phyloP scores from a whole-genome alignment of 1,140 invertebrate species.

The Solenopsis invicta region DNA sequence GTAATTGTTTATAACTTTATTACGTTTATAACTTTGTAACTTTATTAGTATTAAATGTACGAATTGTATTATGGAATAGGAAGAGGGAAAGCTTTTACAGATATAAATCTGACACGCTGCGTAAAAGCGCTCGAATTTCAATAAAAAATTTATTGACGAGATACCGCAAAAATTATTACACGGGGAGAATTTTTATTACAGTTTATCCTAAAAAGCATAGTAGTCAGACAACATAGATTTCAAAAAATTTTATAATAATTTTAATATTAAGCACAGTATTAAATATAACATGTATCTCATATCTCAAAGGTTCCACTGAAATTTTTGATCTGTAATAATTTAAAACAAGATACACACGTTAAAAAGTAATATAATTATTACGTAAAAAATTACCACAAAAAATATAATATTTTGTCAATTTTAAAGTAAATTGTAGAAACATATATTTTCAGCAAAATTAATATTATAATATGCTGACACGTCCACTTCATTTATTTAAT shows the following conservation, averaged over 20 bases:
- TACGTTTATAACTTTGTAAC: slow-evolving; percentile 14
- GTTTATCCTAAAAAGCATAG: too few species aligned
- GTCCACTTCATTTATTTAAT: neutral
- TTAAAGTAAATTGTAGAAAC: neutral
- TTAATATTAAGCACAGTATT: too few species aligned
- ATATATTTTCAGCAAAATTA: neutral
- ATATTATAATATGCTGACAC: neutral
- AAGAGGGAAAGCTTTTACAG: neutral
- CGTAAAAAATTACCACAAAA: too few species aligned
- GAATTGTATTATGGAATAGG: neutral
- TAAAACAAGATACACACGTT: too few species aligned
- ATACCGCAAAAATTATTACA: neutral
- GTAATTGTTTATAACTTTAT: slow-evolving; percentile 20
- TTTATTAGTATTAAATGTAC: slow-evolving; percentile 3
- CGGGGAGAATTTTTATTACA: too few species aligned
- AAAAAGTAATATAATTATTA: too few species aligned
- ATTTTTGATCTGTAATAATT: too few species aligned
- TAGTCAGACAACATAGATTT: too few species aligned
- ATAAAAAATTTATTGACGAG: neutral
- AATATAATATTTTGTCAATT: too few species aligned
- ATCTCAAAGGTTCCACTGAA: too few species aligned
- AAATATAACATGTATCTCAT: too few species aligned
- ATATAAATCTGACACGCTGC: neutral
- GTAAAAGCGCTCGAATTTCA: neutral
- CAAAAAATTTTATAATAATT: too few species aligned